phyloP scores from a whole-genome alignment of 2,797 vertebrate genomes.

The Clarias fuscus region DNA sequence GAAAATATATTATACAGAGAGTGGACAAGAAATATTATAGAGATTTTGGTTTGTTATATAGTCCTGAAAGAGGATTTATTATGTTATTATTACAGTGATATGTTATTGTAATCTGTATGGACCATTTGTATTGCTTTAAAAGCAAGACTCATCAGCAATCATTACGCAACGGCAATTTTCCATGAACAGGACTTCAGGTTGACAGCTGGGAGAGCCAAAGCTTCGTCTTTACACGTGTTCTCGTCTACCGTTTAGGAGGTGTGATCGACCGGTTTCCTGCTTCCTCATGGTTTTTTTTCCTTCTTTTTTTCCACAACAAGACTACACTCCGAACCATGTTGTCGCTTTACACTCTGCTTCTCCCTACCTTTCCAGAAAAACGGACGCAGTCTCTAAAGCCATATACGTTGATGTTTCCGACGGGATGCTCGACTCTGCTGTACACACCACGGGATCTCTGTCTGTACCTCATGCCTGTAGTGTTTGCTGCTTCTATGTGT shows the following conservation, averaged over 20 bases:
- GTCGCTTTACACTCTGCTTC: conserved; percentile 13
- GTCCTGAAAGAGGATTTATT: conserved; percentile 66
- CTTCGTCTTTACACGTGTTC: conserved; percentile 33
- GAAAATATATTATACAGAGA: not conserved
- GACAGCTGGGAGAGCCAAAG: conserved; percentile 41
- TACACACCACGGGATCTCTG: conserved; percentile 75
- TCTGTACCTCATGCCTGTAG: conserved; percentile 98
- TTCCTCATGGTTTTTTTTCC: not conserved
- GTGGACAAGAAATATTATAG: conserved; percentile 40
- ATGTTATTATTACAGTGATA: conserved; percentile 68
- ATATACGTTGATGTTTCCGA: conserved; percentile 70
- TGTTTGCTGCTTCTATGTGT: conserved; percentile 95
- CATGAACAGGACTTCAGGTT: conserved; percentile 36
- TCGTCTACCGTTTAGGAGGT: not conserved
- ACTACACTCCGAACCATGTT: conserved; percentile 5
- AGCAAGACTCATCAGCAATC: conserved; percentile 60
- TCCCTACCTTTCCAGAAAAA: conserved; percentile 1
- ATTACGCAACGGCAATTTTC: conserved; percentile 45
- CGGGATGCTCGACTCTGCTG: conserved; percentile 70
- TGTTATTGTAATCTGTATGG: conserved; percentile 68
- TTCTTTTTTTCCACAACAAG: not conserved
- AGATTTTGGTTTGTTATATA: conserved; percentile 59
- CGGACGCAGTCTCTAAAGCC: conserved; percentile 64
- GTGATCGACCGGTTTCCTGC: not conserved
- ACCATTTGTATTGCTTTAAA: conserved; percentile 62